These are phyloP conservation scores for Ephydatia muelleri DNA, from an alignment of 37 sponge, comb jelly and placozoan species.

Conservation along the genomic window DNA sequence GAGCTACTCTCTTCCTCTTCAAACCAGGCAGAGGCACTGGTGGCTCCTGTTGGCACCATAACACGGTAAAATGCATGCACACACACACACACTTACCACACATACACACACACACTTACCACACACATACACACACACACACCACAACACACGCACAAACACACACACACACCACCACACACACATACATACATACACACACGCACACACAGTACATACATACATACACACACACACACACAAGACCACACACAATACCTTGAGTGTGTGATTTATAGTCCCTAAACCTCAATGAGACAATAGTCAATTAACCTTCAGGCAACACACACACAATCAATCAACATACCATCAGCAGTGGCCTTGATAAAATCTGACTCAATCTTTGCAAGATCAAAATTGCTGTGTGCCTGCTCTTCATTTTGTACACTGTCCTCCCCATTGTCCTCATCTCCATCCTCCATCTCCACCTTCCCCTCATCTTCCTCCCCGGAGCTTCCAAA, in stretches of 20 bases:
- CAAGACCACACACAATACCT: background rate
- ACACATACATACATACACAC: background rate
- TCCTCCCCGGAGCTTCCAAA: constrained; percentile 5
- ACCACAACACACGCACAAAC: background rate
- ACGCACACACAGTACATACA: too few relatives aligned
- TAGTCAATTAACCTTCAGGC: background rate
- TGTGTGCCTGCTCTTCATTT: background rate
- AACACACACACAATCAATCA: background rate
- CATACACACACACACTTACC: too few relatives aligned
- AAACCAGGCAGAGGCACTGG: background rate
- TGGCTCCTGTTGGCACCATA: background rate
- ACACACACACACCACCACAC: background rate
- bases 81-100: background rate
- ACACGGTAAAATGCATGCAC: background rate
- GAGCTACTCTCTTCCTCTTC: constrained; percentile 65
- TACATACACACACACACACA: background rate
- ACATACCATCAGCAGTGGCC: constrained; percentile 2
- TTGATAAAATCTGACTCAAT: constrained; percentile 32
- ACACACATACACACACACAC: background rate
- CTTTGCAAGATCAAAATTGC: background rate
- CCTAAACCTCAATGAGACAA: background rate
- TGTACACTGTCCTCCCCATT: background rate
- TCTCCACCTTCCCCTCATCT: background rate
- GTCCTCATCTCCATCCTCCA: background rate
- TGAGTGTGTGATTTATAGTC: background rate